These are phyloP conservation scores for Grammomys surdaster DNA, from an alignment of 2,113 vertebrate species.

Conservation along the genomic window DNA sequence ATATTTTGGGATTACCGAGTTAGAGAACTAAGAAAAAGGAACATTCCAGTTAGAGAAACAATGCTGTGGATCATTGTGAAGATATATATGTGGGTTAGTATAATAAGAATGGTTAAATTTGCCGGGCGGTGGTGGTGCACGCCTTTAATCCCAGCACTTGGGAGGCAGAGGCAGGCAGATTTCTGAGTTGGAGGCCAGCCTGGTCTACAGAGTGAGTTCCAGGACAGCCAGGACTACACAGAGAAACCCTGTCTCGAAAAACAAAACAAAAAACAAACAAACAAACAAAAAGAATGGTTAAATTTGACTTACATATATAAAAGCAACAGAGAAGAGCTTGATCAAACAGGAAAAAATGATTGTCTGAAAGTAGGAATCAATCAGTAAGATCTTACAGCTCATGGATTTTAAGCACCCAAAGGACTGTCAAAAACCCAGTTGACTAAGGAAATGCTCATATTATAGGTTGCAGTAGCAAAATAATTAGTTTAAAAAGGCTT, in stretches of 20 bases:
- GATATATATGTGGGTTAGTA: background rate
- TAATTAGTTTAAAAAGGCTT: conserved; percentile 32
- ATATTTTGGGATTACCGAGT: conserved; percentile 14
- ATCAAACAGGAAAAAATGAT: conserved; percentile 12
- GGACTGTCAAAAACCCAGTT: conserved; percentile 22
- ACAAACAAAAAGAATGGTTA: background rate
- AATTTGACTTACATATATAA: conserved; percentile 19
- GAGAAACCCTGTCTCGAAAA: no score
- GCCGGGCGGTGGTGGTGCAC: no score
- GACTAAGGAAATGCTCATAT: background rate
- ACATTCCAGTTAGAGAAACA: conserved; percentile 1
- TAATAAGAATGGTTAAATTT: conserved; percentile 48
- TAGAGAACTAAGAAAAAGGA: conserved; percentile 43
- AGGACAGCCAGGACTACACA: no score
- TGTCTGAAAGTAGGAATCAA: conserved; percentile 1
- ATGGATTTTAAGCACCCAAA: background rate
- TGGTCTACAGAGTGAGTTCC: no score
- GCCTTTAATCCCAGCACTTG: no score
- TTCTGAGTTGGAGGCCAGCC: no score
- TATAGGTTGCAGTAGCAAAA: background rate
- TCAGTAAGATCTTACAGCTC: background rate
- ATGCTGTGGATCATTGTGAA: background rate
- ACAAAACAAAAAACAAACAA: no score
- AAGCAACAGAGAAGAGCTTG: background rate
- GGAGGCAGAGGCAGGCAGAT: no score